These are phyloP conservation scores for Hyaena hyaena DNA, from an alignment of 2,113 vertebrate genomes.

Conservation along the genomic window DNA sequence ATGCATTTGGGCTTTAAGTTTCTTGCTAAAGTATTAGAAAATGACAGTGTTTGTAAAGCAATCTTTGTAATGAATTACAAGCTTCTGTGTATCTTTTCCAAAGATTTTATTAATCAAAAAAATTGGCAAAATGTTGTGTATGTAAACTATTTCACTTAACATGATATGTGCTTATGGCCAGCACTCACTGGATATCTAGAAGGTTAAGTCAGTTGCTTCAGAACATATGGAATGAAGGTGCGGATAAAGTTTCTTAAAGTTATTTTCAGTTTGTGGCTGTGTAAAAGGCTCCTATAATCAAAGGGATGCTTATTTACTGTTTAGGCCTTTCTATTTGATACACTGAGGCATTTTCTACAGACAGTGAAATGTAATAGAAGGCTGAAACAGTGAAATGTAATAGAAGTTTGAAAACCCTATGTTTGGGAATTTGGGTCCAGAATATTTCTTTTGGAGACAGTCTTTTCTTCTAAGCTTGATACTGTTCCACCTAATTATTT, in stretches of 20 bases:
- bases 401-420: not conserved
- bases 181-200: not conserved
- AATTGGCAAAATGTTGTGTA: not conserved
- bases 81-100: not conserved
- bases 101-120: constrained; percentile 18
- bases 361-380: not conserved
- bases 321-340: not conserved
- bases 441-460: not conserved
- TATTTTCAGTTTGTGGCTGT: not conserved
- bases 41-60: not conserved
- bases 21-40: not conserved
- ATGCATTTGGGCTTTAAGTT: not conserved
- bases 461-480: not conserved
- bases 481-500: not conserved
- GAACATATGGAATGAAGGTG: not conserved
- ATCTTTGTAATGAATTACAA: not conserved
- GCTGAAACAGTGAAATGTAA: not conserved
- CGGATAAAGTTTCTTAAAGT: not conserved
- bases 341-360: not conserved
- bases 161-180: not conserved
- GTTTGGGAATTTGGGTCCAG: not conserved
- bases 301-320: not conserved
- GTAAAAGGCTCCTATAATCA: not conserved
- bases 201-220: not conserved
- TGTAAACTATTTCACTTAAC: not conserved